These are phyloP conservation scores for Cheirogaleus medius DNA, from an alignment of 2,113 vertebrate genomes.

Conservation along the genomic window DNA sequence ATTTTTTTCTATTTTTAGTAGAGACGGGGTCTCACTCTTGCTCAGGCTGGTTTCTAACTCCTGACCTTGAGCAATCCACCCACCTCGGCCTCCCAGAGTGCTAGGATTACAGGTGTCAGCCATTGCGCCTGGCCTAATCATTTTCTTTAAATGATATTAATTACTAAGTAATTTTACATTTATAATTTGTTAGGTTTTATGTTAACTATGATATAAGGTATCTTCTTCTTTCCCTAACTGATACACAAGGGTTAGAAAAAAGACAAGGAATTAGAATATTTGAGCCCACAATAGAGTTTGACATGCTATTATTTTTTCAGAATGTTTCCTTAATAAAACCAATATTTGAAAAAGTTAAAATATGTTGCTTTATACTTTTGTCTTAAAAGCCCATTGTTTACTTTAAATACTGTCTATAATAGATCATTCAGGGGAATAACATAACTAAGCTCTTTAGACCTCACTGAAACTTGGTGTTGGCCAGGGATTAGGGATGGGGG, in stretches of 20 bases:
- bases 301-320: background rate
- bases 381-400: background rate
- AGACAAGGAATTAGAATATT: background rate
- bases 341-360: constrained; percentile 11
- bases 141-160: constrained; percentile 2
- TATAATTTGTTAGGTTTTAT: background rate
- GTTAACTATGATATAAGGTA: background rate
- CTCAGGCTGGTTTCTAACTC: too few relatives aligned
- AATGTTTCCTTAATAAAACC: background rate
- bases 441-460: background rate
- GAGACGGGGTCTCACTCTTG: too few relatives aligned
- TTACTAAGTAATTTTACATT: constrained; percentile 24
- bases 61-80: too few relatives aligned
- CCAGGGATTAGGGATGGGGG: background rate
- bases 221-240: background rate
- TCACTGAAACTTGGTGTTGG: background rate
- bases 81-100: too few relatives aligned
- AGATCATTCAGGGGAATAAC: background rate
- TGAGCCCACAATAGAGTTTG: background rate
- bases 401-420: background rate
- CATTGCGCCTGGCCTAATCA: too few relatives aligned
- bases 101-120: too few relatives aligned
- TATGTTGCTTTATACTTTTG: background rate
- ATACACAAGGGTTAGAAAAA: background rate
- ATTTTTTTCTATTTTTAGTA: too few relatives aligned